Conservation (phyloP, 2,113 vertebrate genomes). For the Malaclemys terrapin region DNA sequence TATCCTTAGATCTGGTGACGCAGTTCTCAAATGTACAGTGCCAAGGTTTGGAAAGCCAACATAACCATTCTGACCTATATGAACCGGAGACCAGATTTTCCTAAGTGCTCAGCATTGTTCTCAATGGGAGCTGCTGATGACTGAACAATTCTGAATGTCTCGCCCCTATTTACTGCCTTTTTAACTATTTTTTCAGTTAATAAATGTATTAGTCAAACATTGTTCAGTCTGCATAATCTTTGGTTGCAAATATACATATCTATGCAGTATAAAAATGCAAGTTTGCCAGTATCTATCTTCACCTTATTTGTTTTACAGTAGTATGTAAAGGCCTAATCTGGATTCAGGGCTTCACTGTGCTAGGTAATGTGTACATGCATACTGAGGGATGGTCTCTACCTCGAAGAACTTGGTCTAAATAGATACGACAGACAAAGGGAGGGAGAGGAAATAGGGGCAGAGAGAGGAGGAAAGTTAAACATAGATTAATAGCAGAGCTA, state of each 20-base stretch:
- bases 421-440: background rate
- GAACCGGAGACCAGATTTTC: background rate
- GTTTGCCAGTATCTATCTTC: background rate
- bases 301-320: background rate
- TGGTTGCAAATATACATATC: background rate
- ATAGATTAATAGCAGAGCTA: accelerated
- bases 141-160: background rate
- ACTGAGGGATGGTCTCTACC: no score
- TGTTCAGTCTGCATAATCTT: background rate
- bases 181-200: background rate
- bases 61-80: background rate
- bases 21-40: background rate
- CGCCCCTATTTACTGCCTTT: background rate
- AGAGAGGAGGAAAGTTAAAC: background rate
- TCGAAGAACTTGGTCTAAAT: no score
- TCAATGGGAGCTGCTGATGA: background rate
- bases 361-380: no score
- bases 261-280: background rate
- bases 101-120: slow-evolving; percentile 18
- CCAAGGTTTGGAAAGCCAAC: slow-evolving; percentile 4
- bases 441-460: background rate
- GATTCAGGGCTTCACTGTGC: no score
- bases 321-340: background rate
- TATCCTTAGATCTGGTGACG: background rate
- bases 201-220: background rate